A percentile compares a stretch with the other conserved stretches of the same genome.
Evolutionary conservation across 2,888 invertebrate species (phyloP).

Genomic region (Drosophila rubida): DNA sequence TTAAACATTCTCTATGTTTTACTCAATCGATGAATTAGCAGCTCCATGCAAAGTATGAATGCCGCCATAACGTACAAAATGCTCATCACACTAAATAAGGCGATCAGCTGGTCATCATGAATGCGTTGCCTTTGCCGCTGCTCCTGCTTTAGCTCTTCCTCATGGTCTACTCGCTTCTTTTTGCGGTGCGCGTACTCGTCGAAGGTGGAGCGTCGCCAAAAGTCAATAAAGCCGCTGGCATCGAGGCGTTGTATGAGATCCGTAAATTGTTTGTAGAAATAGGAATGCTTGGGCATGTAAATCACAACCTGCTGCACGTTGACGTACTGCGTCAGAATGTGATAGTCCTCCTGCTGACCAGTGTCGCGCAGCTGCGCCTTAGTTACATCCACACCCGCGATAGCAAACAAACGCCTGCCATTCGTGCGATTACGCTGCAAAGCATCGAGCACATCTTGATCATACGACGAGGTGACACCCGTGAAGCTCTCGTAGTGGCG

Average conservation of each 20-base stretch:
- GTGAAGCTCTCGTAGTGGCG: constrained; percentile 21
- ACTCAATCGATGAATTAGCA: constrained; percentile 12
- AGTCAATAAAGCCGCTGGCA: constrained; percentile 58
- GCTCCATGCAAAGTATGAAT: constrained; percentile 36
- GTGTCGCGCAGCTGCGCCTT: constrained; percentile 30
- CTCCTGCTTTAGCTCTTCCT: neutral
- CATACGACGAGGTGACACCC: constrained; percentile 24
- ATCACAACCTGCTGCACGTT: constrained; percentile 60
- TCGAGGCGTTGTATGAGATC: constrained; percentile 46
- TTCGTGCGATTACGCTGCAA: constrained; percentile 30
- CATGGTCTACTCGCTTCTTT: neutral
- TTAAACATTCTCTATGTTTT: neutral
- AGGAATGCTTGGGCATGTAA: constrained; percentile 75
- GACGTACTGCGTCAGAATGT: constrained; percentile 48
- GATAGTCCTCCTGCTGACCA: constrained; percentile 19
- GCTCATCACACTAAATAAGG: constrained; percentile 44
- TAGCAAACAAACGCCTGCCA: constrained; percentile 42
- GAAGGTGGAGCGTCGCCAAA: constrained; percentile 51
- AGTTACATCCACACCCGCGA: constrained; percentile 46
- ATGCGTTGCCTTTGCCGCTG: constrained; percentile 10
- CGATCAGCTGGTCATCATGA: constrained; percentile 35
- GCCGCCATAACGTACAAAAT: constrained; percentile 39
- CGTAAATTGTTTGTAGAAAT: constrained; percentile 60
- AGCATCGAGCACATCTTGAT: constrained; percentile 44
- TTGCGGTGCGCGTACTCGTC: constrained; percentile 15